Base-by-base conservation (phyloP, 2,888 invertebrate genomes). In the Nymphalis c-album region DNA sequence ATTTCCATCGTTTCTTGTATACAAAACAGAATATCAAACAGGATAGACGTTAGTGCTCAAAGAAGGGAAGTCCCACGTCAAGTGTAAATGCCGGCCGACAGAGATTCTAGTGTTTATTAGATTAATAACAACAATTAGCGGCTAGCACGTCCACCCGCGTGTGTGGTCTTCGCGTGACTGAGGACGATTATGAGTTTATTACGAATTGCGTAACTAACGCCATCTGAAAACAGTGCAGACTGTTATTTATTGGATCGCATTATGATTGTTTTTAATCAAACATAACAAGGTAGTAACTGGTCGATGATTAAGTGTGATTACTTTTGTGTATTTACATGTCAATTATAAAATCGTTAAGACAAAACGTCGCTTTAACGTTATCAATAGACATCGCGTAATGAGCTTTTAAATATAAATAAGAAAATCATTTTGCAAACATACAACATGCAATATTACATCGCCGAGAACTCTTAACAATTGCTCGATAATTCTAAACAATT, bases 81-180 rank as follows among this genome's bases (percentile, higher is more conserved):
- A 70, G 35, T 35, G 35, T 61, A 58, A 60, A 61, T 58, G 22
- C 64, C 66, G 73, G 70, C 69, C 64, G 73, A 71, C 69, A 71
- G 71, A 72, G 69, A 75, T 75, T 67, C 53, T 64, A 67, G 74
- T 69, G 82, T 82, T 81, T 83, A 85, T 86, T 84, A 83, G 78
- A 80, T 80, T 81, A 80, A 86, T 85, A 80, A 80, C 78, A 81
- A 81, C 80, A 78, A 83, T 87, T 80, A 78, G 71, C 75, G 71
- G 75, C 77, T 73, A 73, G 80, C 83, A 80, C 85, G 86, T 85
- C 84, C 74, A 72, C 68, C 75, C 73, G 71, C 78, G 79, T 84
- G 90, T 86, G 90, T 85, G 90, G 89, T 81, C 88, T 71, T 86
- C 76, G 87, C 90, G 89, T 88, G 89, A 85, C 89, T 88, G 85